Percentiles rank a stretch among this genome's conserved stretches.
Evolutionary conservation across 2,797 vertebrate species (phyloP).

Genomic region (Semaprochilodus insignis): DNA sequence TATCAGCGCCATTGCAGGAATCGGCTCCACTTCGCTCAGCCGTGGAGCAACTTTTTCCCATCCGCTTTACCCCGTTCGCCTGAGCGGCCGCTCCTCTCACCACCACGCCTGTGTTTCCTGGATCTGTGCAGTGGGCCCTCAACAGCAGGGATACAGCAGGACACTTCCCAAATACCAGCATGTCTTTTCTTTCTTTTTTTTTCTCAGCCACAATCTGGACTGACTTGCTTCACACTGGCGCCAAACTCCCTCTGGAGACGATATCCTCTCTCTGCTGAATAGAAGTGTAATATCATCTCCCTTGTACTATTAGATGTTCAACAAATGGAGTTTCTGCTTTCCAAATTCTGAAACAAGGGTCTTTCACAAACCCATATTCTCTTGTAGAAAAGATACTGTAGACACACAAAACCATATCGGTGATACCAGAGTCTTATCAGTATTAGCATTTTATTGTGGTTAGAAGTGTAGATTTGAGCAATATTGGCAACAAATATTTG

Average conservation of each 20-base stretch:
- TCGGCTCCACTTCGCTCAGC: conserved; percentile 78
- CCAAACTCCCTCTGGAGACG: conserved; percentile 52
- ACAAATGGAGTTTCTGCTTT: conserved; percentile 45
- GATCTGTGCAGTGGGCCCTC: conserved; percentile 82
- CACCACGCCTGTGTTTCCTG: conserved; percentile 77
- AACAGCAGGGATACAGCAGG: conserved; percentile 74
- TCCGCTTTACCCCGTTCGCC: conserved; percentile 74
- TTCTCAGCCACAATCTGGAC: conserved; percentile 44
- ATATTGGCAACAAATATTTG: too few species aligned
- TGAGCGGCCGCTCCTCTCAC: conserved; percentile 74
- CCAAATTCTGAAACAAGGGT: conserved; percentile 16
- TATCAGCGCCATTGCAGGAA: conserved; percentile 84
- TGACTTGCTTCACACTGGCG: conserved; percentile 54
- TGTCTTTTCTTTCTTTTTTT: conserved; percentile 43
- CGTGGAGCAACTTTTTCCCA: conserved; percentile 75
- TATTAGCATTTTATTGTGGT: too few species aligned
- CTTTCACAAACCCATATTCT: not conserved
- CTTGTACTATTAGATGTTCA: conserved; percentile 68
- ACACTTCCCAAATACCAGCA: conserved; percentile 54
- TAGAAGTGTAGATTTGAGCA: too few species aligned
- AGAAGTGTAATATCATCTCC: conserved; percentile 76
- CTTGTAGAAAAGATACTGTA: not conserved
- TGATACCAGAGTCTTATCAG: too few species aligned
- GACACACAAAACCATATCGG: too few species aligned
- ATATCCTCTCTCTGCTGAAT: conserved; percentile 45